phyloP scores from a whole-genome alignment of 92 coral and sea anemone genomes.

The Porites cylindrica region DNA sequence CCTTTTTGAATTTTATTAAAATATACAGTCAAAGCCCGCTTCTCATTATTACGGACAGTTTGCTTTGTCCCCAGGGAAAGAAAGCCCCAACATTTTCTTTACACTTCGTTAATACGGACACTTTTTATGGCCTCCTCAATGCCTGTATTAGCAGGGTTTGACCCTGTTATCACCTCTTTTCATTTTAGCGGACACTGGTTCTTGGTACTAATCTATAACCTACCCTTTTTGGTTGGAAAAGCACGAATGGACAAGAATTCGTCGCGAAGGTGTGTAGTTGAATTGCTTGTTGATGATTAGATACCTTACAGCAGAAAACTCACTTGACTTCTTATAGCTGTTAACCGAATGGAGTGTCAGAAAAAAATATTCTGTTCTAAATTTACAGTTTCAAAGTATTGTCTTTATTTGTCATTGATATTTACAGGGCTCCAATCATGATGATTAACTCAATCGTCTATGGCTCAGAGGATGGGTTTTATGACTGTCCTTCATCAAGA shows the following conservation, averaged over 20 bases:
- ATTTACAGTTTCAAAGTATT: too few species aligned
- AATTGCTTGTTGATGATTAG: not conserved
- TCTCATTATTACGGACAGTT: too few species aligned
- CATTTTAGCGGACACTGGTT: slow-evolving; percentile 28
- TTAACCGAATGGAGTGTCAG: too few species aligned
- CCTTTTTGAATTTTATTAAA: not conserved
- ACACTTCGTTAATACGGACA: too few species aligned
- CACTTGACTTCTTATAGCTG: too few species aligned
- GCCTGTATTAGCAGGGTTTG: not conserved
- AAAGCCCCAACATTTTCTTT: too few species aligned
- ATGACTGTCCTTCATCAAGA: slow-evolving; percentile 8
- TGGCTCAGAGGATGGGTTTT: not conserved
- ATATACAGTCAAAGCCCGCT: not conserved
- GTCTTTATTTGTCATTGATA: too few species aligned
- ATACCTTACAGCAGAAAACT: not conserved
- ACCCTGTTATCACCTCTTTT: not conserved
- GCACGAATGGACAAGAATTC: not conserved
- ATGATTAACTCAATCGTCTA: not conserved
- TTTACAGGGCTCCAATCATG: not conserved
- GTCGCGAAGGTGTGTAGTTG: not conserved
- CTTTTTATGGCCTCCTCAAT: too few species aligned
- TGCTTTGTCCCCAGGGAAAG: too few species aligned
- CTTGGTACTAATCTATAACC: slow-evolving; percentile 11
- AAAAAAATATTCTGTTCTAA: too few species aligned
- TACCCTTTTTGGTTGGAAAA: slow-evolving; percentile 1